Evolutionary conservation across 2,797 vertebrate species (phyloP), one percentile per base, ranked within the genome.

Genomic region (Toxotes lorentzi): DNA sequence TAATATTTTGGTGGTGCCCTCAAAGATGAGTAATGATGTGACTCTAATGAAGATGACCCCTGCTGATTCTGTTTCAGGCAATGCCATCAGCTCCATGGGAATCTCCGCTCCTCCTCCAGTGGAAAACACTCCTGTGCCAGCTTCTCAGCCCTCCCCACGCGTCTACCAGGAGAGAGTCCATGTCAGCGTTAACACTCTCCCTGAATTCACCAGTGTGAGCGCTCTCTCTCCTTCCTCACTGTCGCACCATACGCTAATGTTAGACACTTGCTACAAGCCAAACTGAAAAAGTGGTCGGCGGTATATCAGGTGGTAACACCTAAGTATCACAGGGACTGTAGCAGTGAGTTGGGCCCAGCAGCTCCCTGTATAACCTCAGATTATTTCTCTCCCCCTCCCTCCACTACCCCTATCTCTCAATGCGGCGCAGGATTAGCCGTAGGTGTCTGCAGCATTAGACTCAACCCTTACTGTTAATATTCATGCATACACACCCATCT

Each of bases 11-110:
- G 70, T 32, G 47, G 65, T 27, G 66, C 77, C 77, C 63, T 77
- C 56, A 50, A 67, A 78, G 66, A 82, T 81, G 77, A 81, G 73
- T 85, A 80, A 79, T 76, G 45, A 78, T 74, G 62, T 78, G 79
- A 87, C 70, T 48, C 45, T 77, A 84, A 84, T 91, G 85, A 90
- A 65, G 79, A 73, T 38, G 59, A 27, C 70, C 47, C 85, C 87
- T 81, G 90, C 85, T 91, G 90, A 10, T 91, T 88, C 65, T 88
- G 72, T 92, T 91, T 80, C 91, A 96, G 95, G 93, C 83, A 93
- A 91, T 58, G 94, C 95, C 76, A 96, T 96, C 90, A 95, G 89
- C 82, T 95, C 93, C 72, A 94, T 96, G 94, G 94, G 94, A 71
- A 89, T 93, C 82, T 84, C 90, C 0, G 91, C 88, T 47, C 91